phyloP scores from a whole-genome alignment of 1,140 invertebrate genomes.

The Drosophila chauvacae region DNA sequence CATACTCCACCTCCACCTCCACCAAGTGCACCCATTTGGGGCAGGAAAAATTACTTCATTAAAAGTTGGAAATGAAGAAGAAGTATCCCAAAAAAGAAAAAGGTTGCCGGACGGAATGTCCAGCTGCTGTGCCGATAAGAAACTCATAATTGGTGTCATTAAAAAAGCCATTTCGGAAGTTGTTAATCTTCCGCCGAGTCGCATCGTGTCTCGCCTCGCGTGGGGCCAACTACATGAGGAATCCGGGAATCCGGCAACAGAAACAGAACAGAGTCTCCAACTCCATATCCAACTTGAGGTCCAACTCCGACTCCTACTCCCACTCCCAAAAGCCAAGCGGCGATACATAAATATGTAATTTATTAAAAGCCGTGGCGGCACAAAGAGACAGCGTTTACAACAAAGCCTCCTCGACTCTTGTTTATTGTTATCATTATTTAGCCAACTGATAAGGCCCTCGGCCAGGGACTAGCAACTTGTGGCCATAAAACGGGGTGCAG shows the following conservation, averaged over 20 bases:
- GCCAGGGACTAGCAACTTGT: constrained; percentile 8
- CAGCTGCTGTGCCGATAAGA: constrained; percentile 75
- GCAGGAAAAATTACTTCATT: constrained; percentile 75
- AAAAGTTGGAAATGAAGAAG: constrained; percentile 67
- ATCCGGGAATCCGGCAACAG: constrained; percentile 2
- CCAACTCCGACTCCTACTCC: neutral
- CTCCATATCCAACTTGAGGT: neutral
- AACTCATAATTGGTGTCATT: constrained; percentile 82
- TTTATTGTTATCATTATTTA: constrained; percentile 82
- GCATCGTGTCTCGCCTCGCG: constrained; percentile 18
- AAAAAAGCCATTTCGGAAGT: constrained; percentile 81
- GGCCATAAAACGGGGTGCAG: constrained; percentile 10
- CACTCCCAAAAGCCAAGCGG: constrained; percentile 5
- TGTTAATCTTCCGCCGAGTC: constrained; percentile 69
- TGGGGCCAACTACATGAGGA: constrained; percentile 47
- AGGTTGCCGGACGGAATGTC: constrained; percentile 8
- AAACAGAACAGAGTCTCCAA: neutral
- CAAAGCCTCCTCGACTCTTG: constrained; percentile 59
- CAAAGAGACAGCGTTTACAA: constrained; percentile 52
- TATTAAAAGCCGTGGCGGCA: constrained; percentile 56
- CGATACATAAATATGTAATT: constrained; percentile 81
- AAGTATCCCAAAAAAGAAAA: constrained; percentile 40
- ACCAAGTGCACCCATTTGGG: constrained; percentile 4
- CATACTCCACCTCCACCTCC: constrained; percentile 9
- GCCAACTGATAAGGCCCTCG: constrained; percentile 63